phyloP scores from a whole-genome alignment of 2,113 vertebrate species.

The Stictonetta naevosa region DNA sequence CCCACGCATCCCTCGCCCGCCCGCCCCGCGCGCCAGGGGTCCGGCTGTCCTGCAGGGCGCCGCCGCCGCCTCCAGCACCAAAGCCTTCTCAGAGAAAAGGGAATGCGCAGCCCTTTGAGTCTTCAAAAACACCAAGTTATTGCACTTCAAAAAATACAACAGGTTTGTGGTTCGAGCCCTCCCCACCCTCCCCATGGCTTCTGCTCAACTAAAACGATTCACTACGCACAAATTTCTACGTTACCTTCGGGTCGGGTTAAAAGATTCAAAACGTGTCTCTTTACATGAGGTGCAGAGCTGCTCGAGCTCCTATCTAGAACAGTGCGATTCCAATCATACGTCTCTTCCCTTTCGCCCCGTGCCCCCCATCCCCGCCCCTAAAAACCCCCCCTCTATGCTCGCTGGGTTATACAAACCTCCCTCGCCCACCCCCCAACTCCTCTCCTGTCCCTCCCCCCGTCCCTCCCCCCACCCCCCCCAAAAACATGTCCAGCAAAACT shows the following conservation, averaged over 20 bases:
- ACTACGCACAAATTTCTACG: conserved; percentile 37
- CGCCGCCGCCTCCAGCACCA: conserved; percentile 25
- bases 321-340: background rate
- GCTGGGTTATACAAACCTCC: background rate
- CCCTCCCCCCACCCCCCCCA: background rate
- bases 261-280: conserved; percentile 9
- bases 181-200: conserved; percentile 72
- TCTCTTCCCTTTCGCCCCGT: background rate
- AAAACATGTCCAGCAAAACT: conserved; percentile 9
- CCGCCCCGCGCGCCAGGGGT: conserved; percentile 10
- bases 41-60: conserved; percentile 35
- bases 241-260: background rate
- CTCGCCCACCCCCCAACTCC: background rate
- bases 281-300: conserved; percentile 49
- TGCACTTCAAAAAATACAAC: conserved; percentile 81
- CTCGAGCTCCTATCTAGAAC: background rate
- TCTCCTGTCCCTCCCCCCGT: too few relatives aligned
- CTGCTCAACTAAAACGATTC: conserved; percentile 60
- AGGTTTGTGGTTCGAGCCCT: conserved; percentile 70
- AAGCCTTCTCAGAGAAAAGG: conserved; percentile 51
- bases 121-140: conserved; percentile 79
- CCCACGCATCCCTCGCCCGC: background rate
- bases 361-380: background rate
- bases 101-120: conserved; percentile 56
- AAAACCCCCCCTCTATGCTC: background rate